Evolutionary conservation across 2,113 vertebrate genomes (phyloP), one percentile per base, ranked within the genome.

Genomic region (Otis tarda): DNA sequence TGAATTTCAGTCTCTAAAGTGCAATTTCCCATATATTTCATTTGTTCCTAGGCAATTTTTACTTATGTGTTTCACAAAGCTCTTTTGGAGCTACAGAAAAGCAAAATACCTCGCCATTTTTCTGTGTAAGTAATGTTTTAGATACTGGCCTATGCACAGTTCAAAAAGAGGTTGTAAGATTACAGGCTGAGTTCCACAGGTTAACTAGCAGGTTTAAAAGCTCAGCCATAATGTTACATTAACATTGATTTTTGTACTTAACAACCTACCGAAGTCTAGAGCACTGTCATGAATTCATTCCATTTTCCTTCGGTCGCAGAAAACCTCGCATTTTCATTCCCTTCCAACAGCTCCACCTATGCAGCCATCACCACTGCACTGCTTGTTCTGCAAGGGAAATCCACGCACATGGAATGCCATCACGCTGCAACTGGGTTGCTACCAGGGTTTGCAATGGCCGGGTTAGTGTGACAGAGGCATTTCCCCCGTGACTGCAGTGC

Each of bases 341-440:
- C 18, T 43, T 87, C 37, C 5, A 4, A 18, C 7, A 14, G 13
- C 28, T 61, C 49, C 5, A 3, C 30, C 52, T 28, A 2, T 16
- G 17, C 0, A 0, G 35, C 61, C 28, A 6, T 59, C 65, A 45
- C 33, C 35, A 45, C n/a, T 17, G 5, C 30, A 6, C 47, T 39
- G 30, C 33, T 43, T 43, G 31, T 31, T 64, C 78, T 2, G 4
- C 9, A 11, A 5, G 15, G 23, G 55, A 76, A 82, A 68, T 25
- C 23, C 71, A 31, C 0, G 1, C 28, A 15, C 4, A 6, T 0
- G 0, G 57, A 50, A 17, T 3, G 15, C 24, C 1, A 0, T 5
- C 1, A 0, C 23, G 33, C 61, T 76, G 25, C 60, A 39, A 25
- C n/a, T 39, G 45, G 27, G 57, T 6, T 73, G 53, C 86, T 39